Percentiles rank a stretch among this genome's conserved stretches.
phyloP scores from a whole-genome alignment of 2,888 invertebrate genomes.

The Acronicta alni region DNA sequence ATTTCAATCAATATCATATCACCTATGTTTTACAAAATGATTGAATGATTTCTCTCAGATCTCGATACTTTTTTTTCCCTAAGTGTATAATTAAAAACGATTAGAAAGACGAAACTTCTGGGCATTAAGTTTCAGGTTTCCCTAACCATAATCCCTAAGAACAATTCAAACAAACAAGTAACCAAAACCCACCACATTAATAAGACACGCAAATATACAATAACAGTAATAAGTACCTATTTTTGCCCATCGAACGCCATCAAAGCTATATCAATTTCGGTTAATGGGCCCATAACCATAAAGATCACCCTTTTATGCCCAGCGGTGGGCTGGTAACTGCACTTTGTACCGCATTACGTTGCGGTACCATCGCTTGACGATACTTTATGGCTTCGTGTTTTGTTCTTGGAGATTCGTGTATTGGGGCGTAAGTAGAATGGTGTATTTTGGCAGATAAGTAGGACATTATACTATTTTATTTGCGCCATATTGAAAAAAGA shows the following conservation, averaged over 20 bases:
- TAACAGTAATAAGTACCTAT: constrained; percentile 44
- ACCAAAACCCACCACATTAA: constrained; percentile 4
- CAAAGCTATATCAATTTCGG: constrained; percentile 56
- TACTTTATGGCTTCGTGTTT: constrained; percentile 28
- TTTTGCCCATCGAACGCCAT: constrained; percentile 54
- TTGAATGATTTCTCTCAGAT: too few species aligned
- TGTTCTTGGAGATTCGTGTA: constrained; percentile 29
- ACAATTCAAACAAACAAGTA: not conserved
- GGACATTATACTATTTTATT: too few species aligned
- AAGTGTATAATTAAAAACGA: too few species aligned
- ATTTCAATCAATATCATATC: too few species aligned
- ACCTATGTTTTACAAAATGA: too few species aligned
- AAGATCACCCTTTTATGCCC: constrained; percentile 63
- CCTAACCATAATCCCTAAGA: too few species aligned
- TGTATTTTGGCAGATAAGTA: too few species aligned
- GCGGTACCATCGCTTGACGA: constrained; percentile 13
- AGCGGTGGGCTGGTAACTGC: constrained; percentile 54
- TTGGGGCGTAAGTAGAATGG: too few species aligned
- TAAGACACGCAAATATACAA: constrained; percentile 43
- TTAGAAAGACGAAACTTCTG: too few species aligned
- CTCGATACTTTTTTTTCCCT: too few species aligned
- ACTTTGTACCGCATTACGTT: constrained; percentile 28
- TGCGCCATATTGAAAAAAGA: too few species aligned
- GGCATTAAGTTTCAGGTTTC: too few species aligned
- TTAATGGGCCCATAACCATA: constrained; percentile 62